Conservation (phyloP, 2,113 vertebrate species). For the Danionella cerebrum region DNA sequence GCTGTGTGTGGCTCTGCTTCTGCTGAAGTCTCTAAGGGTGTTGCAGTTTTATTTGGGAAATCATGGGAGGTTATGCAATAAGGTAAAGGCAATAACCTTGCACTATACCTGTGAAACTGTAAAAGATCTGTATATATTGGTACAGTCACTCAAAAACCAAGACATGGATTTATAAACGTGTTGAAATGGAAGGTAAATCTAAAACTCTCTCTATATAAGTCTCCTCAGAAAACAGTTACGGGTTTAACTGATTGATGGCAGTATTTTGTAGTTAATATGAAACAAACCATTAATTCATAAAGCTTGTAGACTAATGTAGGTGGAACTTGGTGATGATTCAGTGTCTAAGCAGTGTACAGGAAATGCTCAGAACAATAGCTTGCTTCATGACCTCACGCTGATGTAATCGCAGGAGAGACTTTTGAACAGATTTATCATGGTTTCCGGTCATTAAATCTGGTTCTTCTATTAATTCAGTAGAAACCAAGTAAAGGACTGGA, state of each 20-base stretch:
- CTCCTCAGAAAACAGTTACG: too few species aligned
- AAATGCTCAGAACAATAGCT: conserved; percentile 27
- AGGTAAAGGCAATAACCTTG: background rate
- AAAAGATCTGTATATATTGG: too few species aligned
- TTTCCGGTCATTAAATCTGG: background rate
- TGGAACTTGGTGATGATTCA: too few species aligned
- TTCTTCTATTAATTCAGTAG: background rate
- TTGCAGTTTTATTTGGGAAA: background rate
- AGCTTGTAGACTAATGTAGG: too few species aligned
- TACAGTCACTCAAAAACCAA: too few species aligned
- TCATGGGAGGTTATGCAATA: background rate
- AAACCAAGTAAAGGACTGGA: conserved; percentile 2
- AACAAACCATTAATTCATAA: too few species aligned
- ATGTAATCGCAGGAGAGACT: conserved; percentile 25
- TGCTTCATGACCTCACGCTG: conserved; percentile 27
- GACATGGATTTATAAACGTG: too few species aligned
- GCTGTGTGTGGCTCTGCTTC: background rate
- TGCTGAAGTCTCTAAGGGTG: background rate
- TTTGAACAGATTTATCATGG: background rate
- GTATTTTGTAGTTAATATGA: too few species aligned
- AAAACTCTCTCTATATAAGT: too few species aligned
- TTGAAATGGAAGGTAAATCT: too few species aligned
- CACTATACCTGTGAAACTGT: background rate
- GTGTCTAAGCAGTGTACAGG: conserved; percentile 10
- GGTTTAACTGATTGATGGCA: too few species aligned